Evolutionary conservation across 2,888 invertebrate species (phyloP), one percentile per base, ranked within the genome.

Genomic region (Sisyra nigra): DNA sequence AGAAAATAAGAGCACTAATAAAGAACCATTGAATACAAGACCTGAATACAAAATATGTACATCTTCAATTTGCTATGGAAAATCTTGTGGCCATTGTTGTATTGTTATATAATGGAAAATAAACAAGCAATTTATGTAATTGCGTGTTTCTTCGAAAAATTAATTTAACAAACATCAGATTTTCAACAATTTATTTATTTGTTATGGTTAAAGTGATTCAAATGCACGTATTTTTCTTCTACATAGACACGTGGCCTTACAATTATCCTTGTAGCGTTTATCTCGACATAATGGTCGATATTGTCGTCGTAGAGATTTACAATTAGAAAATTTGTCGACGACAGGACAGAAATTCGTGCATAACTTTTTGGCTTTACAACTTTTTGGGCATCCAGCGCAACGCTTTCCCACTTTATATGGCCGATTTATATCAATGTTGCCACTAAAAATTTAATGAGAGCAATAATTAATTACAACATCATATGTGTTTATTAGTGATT

Each of bases 171-270:
- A n/a, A n/a, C n/a, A n/a, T n/a, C n/a, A n/a, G n/a, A n/a, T n/a
- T n/a, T n/a, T 7, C 24, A 24, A 24, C 3, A 3, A 24, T 5
- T 5, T 24, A 24, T 24, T 24, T 24, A 24, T 24, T 24, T 24
- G 7, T 24, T 24, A 24, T 3, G 3, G 7, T 24, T 24, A 24
- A 24, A 24, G 3, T 24, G 24, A 24, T n/a, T 34, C 34, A 46
- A 50, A 52, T 45, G 62, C 61, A 48, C 60, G 57, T 53, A 74
- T 71, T 58, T 71, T 73, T 50, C 64, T 64, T 40, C 66, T 66
- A 57, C 85, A 85, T 40, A 62, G 61, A 57, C 86, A 86, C 3
- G 84, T 84, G 1, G 85, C 85, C 47, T 72, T 72, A 57, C 86
- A 86, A 52, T 65, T 66, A 24, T 59, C 24, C 24, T 24, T 24